Evolutionary conservation across 2,113 vertebrate genomes (phyloP).

Genomic region (Rhombomys opimus): DNA sequence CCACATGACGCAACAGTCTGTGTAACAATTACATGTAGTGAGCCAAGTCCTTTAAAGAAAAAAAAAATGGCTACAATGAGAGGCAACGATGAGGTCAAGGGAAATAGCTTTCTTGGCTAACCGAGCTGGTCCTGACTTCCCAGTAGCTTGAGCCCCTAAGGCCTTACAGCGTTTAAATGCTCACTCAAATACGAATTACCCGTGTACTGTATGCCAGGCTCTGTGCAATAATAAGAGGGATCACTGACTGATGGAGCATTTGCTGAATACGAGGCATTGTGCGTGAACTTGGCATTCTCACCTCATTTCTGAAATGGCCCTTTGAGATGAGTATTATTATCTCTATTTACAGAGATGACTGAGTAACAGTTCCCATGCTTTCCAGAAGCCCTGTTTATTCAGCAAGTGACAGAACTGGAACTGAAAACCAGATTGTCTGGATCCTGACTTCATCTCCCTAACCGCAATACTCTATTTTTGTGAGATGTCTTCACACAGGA

Average conservation of each 20-base stretch:
- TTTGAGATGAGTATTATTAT: neutral
- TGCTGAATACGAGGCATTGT: neutral
- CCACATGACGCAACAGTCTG: neutral
- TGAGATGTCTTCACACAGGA: neutral
- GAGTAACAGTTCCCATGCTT: slow-evolving; percentile 1
- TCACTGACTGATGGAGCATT: neutral
- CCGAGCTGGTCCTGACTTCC: neutral
- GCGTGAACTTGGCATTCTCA: neutral
- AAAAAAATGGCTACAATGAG: neutral
- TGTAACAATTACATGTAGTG: neutral
- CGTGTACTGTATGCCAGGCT: neutral
- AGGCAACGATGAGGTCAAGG: neutral
- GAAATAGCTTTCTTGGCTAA: neutral
- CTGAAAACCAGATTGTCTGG: neutral
- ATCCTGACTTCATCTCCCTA: slow-evolving; percentile 5
- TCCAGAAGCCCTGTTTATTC: neutral
- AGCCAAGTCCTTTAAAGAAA: neutral
- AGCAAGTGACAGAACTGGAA: slow-evolving; percentile 1
- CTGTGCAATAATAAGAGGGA: neutral
- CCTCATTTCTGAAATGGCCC: slow-evolving; percentile 30
- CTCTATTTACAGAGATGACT: neutral
- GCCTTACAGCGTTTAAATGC: neutral
- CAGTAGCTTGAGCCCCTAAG: neutral
- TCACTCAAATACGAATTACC: neutral
- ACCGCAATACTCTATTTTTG: neutral